A percentile compares a stretch with the other conserved stretches of the same genome.
Conservation (phyloP, 2,888 invertebrate species). For the Lydus trimaculatus region DNA sequence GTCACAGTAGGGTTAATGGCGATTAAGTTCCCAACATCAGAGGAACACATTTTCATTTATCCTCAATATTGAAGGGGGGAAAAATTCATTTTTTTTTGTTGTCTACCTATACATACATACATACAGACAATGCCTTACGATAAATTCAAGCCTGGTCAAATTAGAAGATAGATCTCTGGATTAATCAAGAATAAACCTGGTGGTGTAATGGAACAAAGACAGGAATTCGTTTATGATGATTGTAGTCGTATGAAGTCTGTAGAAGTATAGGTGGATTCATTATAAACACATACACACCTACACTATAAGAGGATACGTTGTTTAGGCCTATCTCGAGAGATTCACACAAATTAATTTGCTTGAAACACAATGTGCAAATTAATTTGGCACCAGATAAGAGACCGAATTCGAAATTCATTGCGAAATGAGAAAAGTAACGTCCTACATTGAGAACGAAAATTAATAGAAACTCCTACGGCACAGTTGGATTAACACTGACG, state of each 20-base stretch:
- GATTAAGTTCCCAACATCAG: constrained; percentile 20
- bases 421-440: neutral
- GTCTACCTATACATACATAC: too few relatives aligned
- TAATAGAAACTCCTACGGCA: neutral
- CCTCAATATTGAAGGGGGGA: neutral
- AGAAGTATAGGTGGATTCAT: neutral
- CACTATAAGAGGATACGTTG: neutral
- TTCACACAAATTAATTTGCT: constrained; percentile 3
- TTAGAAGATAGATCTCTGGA: neutral
- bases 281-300: neutral
- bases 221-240: neutral
- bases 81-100: neutral
- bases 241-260: neutral
- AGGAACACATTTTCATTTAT: neutral
- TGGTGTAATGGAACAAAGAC: neutral
- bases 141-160: neutral
- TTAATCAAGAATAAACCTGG: neutral
- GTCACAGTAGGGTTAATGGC: constrained; percentile 26
- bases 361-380: constrained; percentile 8
- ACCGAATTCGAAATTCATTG: constrained; percentile 1
- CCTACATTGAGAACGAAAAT: neutral
- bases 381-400: constrained; percentile 1
- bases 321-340: neutral
- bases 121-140: too few relatives aligned
- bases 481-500: too few relatives aligned